Base-by-base conservation (phyloP, 2,888 invertebrate genomes). In the Cephus sareptanus region DNA sequence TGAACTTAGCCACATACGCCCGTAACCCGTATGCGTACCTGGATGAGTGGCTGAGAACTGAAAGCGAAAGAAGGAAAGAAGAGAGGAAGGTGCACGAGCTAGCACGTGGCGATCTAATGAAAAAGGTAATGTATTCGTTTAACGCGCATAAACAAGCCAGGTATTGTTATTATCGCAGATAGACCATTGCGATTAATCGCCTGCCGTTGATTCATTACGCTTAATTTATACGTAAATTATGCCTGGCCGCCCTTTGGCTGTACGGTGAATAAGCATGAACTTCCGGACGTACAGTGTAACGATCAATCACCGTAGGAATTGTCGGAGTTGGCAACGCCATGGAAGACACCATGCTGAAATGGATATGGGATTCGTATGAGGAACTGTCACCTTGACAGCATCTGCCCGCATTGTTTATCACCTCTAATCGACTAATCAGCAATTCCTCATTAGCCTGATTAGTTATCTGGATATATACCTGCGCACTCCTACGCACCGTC, bases 191-290 rank as follows among this genome's bases (percentile, higher is more conserved):
- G 86, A 89, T 89, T 89, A 90, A 89, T 89, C 88, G 88, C 82
- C 85, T 84, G 84, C 87, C 86, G 89, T 90, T 90, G 89, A 90
- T 90, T 90, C 89, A 89, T 89, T 87, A 86, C 82, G 82, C 81
- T 88, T 88, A 89, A 90, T 90, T 90, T 89, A 87, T 89, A 87
- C 89, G 88, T 87, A 87, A 89, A 91, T 90, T 89, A 88, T 89
- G 87, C 87, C 82, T 85, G 84, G 87, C 83, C 88, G 88, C 88
- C 89, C 89, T 89, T 87, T 89, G 85, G 86, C 87, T 87, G 87
- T 87, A 86, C 86, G 86, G 88, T 89, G 90, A 91, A 89, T 90
- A 90, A 91, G 88, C 87, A 89, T 87, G 84, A 85, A 90, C 88
- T 91, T 91, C 91, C 91, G 90, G 88, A 86, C 23, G 56, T 56